Conservation (phyloP, 2,113 vertebrate genomes). For the Tragulus kanchil region DNA sequence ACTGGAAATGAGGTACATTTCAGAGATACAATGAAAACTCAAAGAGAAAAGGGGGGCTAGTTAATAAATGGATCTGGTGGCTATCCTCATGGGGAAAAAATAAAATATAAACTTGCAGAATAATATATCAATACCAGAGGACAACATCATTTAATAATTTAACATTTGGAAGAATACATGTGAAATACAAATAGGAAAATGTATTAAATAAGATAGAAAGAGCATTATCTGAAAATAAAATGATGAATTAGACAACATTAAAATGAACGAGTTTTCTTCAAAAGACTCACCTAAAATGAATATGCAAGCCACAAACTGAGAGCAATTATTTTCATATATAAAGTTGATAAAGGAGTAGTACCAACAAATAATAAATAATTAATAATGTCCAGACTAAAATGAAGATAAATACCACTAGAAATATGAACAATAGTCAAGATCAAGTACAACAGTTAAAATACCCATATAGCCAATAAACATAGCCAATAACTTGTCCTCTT, state of each 20-base stretch:
- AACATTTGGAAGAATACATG: neutral
- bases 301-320: neutral
- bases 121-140: neutral
- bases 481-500: neutral
- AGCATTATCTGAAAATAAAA: neutral
- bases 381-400: neutral
- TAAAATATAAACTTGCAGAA: neutral
- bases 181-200: neutral
- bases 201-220: neutral
- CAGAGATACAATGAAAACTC: too few relatives aligned
- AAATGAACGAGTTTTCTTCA: neutral
- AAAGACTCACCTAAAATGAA: neutral
- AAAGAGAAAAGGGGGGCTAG: neutral
- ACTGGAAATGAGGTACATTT: neutral
- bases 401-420: neutral
- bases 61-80: neutral
- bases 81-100: neutral
- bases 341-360: neutral
- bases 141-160: neutral
- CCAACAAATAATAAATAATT: neutral
- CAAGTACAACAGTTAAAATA: neutral
- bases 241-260: neutral
- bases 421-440: neutral
- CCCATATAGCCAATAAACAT: neutral
- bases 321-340: neutral